These are phyloP conservation scores for Arrhamphus sclerolepis DNA, from an alignment of 2,797 vertebrate genomes.

Conservation along the genomic window DNA sequence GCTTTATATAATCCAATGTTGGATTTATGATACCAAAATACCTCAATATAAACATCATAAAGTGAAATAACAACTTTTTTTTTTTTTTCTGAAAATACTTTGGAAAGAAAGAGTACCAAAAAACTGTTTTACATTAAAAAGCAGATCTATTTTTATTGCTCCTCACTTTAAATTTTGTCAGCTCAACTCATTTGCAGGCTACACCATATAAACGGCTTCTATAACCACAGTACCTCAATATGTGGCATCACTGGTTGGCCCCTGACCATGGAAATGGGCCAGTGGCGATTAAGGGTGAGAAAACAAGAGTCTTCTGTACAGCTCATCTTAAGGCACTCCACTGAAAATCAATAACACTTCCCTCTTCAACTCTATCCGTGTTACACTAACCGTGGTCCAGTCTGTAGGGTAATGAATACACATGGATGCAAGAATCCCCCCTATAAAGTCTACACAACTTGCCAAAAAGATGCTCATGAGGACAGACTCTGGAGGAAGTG, in stretches of 20 bases:
- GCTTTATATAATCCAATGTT: not conserved
- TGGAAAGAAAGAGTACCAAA: too few species aligned
- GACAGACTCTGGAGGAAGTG: conserved; percentile 5
- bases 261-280: conserved; percentile 23
- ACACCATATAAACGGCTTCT: conserved; percentile 9
- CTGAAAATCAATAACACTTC: conserved; percentile 56
- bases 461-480: conserved; percentile 9
- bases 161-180: too few species aligned
- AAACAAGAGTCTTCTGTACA: conserved; percentile 39
- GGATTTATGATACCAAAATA: too few species aligned
- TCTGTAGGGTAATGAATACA: conserved; percentile 14
- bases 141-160: too few species aligned
- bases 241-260: conserved; percentile 28
- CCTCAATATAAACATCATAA: too few species aligned
- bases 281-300: conserved; percentile 37
- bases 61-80: not conserved
- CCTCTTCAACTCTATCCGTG: conserved; percentile 46
- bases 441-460: not conserved
- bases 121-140: not conserved
- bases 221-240: conserved; percentile 1
- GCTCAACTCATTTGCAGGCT: conserved; percentile 4
- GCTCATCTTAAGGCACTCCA: conserved; percentile 18
- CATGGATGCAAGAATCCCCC: not conserved
- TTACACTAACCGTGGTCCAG: conserved; percentile 16
- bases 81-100: too few species aligned